Conservation (phyloP, 2,888 invertebrate genomes). For the Catocala fraxini region DNA sequence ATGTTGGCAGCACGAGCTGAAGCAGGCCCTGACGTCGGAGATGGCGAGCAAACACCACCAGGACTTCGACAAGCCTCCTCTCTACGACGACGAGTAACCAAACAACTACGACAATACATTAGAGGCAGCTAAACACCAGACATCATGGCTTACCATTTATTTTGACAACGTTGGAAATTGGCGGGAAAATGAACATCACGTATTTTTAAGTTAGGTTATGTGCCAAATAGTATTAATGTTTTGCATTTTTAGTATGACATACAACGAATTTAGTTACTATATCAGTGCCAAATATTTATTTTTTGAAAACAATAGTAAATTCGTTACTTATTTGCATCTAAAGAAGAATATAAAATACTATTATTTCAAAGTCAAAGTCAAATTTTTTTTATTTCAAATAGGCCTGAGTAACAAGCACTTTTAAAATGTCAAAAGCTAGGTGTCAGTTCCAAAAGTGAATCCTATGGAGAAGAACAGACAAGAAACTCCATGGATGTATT, state of each 20-base stretch:
- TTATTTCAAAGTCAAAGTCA: no score
- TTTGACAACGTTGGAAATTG: constrained; percentile 8
- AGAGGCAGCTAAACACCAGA: constrained; percentile 7
- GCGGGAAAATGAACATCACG: background rate
- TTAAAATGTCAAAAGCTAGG: no score
- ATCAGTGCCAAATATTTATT: no score
- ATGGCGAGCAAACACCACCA: constrained; percentile 60
- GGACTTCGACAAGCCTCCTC: constrained; percentile 62
- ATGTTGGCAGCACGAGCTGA: constrained; percentile 76
- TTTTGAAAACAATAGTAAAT: no score
- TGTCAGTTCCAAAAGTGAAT: no score
- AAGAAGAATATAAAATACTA: no score
- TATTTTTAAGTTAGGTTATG: constrained; percentile 12
- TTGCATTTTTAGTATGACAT: background rate
- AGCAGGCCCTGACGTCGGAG: constrained; percentile 68
- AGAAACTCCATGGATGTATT: no score
- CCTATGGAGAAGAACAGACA: no score
- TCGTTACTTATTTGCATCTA: no score
- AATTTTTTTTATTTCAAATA: no score
- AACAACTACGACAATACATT: constrained; percentile 2
- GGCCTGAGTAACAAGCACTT: no score
- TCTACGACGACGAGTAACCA: constrained; percentile 72
- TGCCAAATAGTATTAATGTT: constrained; percentile 10
- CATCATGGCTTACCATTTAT: constrained; percentile 3
- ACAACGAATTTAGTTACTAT: constrained; percentile 11